Conservation (phyloP, 2,797 vertebrate species). For the Buphagus erythrorhynchus region DNA sequence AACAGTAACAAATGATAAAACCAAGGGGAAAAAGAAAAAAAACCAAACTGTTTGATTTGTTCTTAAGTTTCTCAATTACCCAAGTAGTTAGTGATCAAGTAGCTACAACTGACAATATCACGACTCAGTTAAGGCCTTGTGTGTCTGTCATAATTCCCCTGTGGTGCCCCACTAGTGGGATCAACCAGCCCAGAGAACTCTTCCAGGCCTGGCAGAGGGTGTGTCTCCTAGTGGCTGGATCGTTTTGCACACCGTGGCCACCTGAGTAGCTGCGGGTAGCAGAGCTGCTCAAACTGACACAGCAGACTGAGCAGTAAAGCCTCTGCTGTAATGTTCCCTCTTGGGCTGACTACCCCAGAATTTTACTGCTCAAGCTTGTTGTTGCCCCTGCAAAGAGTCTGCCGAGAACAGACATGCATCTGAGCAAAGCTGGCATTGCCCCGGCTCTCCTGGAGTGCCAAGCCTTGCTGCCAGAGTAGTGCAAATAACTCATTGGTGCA, state of each 20-base stretch:
- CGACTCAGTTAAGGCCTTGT: neutral
- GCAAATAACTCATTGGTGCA: neutral
- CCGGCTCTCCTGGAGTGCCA: neutral
- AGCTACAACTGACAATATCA: neutral
- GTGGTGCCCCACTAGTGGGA: neutral
- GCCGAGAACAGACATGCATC: rapidly evolving
- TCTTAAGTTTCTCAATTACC: neutral
- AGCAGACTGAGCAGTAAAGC: neutral
- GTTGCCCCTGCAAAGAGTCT: neutral
- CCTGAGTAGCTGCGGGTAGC: neutral
- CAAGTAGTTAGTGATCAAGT: neutral
- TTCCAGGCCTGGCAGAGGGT: neutral
- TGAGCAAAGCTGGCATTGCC: neutral
- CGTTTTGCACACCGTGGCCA: neutral
- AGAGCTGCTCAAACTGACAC: neutral
- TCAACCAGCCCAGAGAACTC: neutral
- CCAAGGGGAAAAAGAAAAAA: neutral
- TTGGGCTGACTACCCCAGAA: neutral
- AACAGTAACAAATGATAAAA: neutral
- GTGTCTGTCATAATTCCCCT: neutral
- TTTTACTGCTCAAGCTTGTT: neutral
- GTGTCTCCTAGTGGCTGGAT: neutral
- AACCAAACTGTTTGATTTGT: neutral
- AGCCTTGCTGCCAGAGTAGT: neutral
- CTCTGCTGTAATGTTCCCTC: neutral